Percentiles rank a stretch among this genome's conserved stretches.
These are phyloP conservation scores for Selene dorsalis DNA, from an alignment of 2,797 vertebrate species.

Conservation along the genomic window DNA sequence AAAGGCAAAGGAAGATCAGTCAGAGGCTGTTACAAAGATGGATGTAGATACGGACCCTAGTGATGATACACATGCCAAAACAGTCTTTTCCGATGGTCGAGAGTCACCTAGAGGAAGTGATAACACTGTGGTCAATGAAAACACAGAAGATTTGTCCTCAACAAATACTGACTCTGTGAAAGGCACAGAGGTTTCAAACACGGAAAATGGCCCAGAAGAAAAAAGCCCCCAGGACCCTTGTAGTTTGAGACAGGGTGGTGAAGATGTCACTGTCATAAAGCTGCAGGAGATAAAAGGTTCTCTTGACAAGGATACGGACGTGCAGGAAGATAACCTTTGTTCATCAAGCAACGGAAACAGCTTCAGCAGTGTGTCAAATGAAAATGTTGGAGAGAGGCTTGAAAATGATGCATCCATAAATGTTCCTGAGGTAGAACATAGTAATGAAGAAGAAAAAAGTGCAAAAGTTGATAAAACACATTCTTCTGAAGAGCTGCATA, in stretches of 20 bases:
- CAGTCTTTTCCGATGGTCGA: conserved; percentile 10
- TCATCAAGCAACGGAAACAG: conserved; percentile 8
- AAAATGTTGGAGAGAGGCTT: conserved; percentile 9
- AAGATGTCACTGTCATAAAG: background rate
- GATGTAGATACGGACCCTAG: conserved; percentile 32
- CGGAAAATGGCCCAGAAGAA: conserved; percentile 30
- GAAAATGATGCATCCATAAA: conserved; percentile 25
- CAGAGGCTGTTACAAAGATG: conserved; percentile 25
- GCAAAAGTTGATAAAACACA: background rate
- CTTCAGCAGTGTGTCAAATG: background rate
- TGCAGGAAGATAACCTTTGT: background rate
- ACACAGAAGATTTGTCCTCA: conserved; percentile 22
- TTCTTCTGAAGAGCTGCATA: conserved; percentile 5
- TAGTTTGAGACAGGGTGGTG: background rate
- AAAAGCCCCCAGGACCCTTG: conserved; percentile 11
- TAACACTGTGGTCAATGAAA: conserved; percentile 2
- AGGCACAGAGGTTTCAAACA: conserved; percentile 5
- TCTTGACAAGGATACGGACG: conserved; percentile 2
- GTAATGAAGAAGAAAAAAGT: conserved; percentile 10
- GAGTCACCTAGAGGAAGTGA: conserved; percentile 13
- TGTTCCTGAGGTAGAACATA: background rate
- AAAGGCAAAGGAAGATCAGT: conserved; percentile 34
- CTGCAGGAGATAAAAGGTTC: background rate
- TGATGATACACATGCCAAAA: conserved; percentile 23
- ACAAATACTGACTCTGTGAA: background rate